phyloP scores from a whole-genome alignment of 1,140 invertebrate species.

The Metaphire vulgaris region DNA sequence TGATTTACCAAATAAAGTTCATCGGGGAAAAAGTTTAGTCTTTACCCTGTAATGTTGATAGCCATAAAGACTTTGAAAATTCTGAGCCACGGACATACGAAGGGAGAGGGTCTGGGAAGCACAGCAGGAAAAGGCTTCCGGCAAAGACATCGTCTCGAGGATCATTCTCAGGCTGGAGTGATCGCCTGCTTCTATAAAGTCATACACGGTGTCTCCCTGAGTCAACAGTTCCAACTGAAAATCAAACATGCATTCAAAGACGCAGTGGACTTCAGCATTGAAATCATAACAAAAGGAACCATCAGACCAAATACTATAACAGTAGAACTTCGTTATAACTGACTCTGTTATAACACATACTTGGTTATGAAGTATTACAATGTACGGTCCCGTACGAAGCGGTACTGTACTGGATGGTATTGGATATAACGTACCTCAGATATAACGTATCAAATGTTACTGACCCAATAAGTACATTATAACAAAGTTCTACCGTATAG shows the following conservation, averaged over 20 bases:
- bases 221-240: neutral
- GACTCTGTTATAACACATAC: neutral
- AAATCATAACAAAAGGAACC: neutral
- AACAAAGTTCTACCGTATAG: no score
- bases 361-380: no score
- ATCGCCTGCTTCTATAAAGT: neutral
- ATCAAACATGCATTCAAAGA: neutral
- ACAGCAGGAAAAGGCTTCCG: no score
- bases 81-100: neutral
- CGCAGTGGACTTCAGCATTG: neutral
- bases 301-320: neutral
- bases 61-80: neutral
- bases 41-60: neutral
- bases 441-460: no score
- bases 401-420: neutral
- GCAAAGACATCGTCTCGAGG: neutral
- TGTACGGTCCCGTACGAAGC: neutral
- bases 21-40: neutral
- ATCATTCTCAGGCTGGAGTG: neutral
- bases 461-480: no score
- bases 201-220: neutral
- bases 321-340: neutral
- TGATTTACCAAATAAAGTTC: no score
- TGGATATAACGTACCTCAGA: no score
- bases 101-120: neutral